Percentiles rank a stretch among this genome's conserved stretches.
phyloP scores from a whole-genome alignment of 2,888 invertebrate genomes.

The Lasiommata megera region DNA sequence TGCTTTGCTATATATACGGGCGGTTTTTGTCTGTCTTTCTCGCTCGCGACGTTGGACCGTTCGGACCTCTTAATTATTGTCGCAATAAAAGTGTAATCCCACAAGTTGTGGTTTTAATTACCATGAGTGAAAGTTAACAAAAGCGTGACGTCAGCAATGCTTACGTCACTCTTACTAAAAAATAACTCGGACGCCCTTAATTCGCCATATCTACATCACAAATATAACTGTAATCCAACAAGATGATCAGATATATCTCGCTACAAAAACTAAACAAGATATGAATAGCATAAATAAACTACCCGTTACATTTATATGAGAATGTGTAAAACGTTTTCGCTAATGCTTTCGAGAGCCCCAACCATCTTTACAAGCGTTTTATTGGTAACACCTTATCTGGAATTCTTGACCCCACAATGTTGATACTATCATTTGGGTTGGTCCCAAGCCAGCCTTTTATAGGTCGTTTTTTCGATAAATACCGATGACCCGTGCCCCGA shows the following conservation, averaged over 20 bases:
- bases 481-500: background rate
- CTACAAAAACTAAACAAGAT: background rate
- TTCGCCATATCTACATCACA: no score
- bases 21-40: no score
- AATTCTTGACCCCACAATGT: conserved; percentile 7
- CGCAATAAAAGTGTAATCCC: no score
- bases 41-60: no score
- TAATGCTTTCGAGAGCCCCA: conserved; percentile 21
- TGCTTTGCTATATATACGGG: no score
- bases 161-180: no score
- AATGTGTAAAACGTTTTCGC: conserved; percentile 15
- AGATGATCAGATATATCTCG: background rate
- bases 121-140: no score
- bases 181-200: no score
- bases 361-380: conserved; percentile 22
- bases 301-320: background rate
- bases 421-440: conserved; percentile 29
- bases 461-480: conserved; percentile 23
- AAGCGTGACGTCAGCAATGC: no score
- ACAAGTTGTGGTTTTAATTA: no score
- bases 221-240: no score
- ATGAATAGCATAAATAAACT: conserved; percentile 3
- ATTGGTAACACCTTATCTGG: conserved; percentile 27
- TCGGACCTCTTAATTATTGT: no score
- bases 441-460: conserved; percentile 27